Base-by-base conservation (phyloP, 2,113 vertebrate genomes). In the Platysteira castanea region DNA sequence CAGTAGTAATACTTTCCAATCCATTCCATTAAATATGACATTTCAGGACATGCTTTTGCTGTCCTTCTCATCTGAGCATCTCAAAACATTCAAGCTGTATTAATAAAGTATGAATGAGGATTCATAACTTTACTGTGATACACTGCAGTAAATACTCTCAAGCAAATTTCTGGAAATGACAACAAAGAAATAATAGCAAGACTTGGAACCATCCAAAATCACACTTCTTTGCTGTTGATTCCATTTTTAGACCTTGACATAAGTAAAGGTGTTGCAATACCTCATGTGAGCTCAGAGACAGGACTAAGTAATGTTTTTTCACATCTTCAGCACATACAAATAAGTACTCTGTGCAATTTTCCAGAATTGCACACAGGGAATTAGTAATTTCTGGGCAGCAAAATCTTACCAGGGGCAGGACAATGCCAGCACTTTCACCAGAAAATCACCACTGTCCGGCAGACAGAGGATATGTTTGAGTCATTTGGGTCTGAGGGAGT, bases 331-430 rank as follows among this genome's bases (percentile, higher is more conserved):
- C 15, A 39, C 18, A 13, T 28, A 11, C 23, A 63, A 37, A 33
- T 42, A 87, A 91, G 30, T 47, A 78, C 14, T 13, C 33, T 24
- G 11, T 60, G 44, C 27, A 91, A 47, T 79, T 94, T 94, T 90
- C 53, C 52, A 79, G 65, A 71, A 33, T 35, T 0, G 0, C 41
- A 52, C 41, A 78, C 8, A 73, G 8, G 26, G 61, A 84, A 85
- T 93, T 85, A 87, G 26, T 76, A 85, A 76, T 82, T 93, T 91
- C 82, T 85, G 78, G 75, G 57, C 78, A 93, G 57, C 15, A 71
- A 75, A 87, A 71, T 23, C 21, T 64, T 78, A 41, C 33, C 33
- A 54, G 18, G 56, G 42, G 53, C 24, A 76, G 53, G 49, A 79
- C 2, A 1, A n/a, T 64, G 44, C 84, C 83, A 87, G 33, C 74